Conservation (phyloP, 2,113 vertebrate genomes). For the Cephalopterus ornatus region DNA sequence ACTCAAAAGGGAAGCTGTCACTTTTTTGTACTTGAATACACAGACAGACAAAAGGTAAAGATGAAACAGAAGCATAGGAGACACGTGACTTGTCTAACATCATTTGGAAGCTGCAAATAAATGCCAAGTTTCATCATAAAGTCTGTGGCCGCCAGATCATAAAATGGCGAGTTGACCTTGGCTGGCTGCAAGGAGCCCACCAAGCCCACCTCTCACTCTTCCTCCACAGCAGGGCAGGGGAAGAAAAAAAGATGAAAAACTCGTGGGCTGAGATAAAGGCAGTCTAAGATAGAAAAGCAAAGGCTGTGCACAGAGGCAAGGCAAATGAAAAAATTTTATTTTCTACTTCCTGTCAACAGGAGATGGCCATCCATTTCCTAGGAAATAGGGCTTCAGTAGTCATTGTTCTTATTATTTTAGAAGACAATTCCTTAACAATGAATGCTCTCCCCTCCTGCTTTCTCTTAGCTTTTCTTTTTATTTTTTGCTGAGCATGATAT, state of each 20-base stretch:
- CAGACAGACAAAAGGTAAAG: neutral
- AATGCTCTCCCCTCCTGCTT: neutral
- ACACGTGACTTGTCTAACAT: neutral
- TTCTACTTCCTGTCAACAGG: neutral
- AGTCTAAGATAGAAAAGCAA: neutral
- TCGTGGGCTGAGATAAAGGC: rapidly evolving
- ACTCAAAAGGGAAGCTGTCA: neutral
- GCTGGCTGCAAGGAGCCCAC: neutral
- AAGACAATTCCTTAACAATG: neutral
- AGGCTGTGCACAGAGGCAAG: neutral
- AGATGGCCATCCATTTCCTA: neutral
- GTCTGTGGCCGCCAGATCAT: neutral
- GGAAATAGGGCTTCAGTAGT: neutral
- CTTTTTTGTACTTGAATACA: neutral
- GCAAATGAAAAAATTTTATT: neutral
- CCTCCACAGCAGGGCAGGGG: neutral
- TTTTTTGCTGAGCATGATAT: neutral
- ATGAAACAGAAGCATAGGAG: neutral
- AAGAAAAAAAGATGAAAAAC: neutral
- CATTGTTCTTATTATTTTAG: neutral
- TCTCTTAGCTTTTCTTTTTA: neutral
- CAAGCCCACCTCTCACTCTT: neutral
- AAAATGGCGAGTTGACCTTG: neutral
- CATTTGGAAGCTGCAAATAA: neutral
- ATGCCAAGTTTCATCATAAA: neutral